Evolutionary conservation across 2,797 vertebrate genomes (phyloP).

Genomic region (Limnodromus scolopaceus): DNA sequence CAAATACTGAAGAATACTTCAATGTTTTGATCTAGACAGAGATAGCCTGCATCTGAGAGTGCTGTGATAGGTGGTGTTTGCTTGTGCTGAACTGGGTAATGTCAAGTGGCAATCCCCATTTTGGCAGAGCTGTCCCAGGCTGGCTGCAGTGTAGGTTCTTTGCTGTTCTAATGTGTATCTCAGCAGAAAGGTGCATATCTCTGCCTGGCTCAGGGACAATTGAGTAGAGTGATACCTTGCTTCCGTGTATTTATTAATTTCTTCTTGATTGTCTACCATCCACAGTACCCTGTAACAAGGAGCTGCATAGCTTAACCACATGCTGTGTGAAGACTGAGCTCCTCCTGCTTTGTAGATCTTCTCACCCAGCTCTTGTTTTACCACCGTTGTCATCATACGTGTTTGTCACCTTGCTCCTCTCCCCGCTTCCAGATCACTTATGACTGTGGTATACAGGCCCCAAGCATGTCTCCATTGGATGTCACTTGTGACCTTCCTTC

Average conservation of each 20-base stretch:
- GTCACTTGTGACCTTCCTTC: not conserved
- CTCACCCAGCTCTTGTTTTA: not conserved
- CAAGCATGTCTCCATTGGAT: accelerated
- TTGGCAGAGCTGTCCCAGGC: not conserved
- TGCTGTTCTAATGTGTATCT: not conserved
- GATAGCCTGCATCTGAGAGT: not conserved
- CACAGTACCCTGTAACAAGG: not conserved
- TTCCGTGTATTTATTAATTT: not conserved
- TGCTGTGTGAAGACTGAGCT: not conserved
- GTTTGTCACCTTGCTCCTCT: not conserved
- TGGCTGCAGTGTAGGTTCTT: not conserved
- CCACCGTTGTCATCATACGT: not conserved
- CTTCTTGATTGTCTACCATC: not conserved
- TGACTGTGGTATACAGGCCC: not conserved
- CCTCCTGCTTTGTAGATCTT: not conserved
- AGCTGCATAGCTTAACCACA: not conserved
- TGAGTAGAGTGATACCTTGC: not conserved
- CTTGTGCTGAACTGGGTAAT: not conserved
- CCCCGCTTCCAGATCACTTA: not conserved
- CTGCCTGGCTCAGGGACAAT: not conserved
- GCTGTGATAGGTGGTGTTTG: not conserved
- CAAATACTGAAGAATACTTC: not conserved
- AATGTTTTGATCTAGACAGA: not conserved
- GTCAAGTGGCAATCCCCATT: not conserved
- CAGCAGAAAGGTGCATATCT: not conserved